A percentile compares a stretch with the other conserved stretches of the same genome.
Conservation (phyloP, 2,888 invertebrate genomes). For the Anarsia innoxiella region DNA sequence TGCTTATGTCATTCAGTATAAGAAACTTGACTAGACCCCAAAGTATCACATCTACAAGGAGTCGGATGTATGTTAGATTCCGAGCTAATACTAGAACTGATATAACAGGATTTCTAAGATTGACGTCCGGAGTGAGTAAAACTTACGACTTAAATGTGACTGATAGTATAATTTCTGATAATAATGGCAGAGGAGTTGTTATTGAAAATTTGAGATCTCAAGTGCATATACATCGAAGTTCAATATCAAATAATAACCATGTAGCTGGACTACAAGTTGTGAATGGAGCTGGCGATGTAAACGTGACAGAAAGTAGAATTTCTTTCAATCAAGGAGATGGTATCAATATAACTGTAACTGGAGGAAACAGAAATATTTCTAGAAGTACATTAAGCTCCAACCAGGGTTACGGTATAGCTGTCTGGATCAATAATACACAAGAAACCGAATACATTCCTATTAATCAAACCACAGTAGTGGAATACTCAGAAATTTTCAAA, state of each 20-base stretch:
- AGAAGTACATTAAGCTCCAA: slow-evolving; percentile 90
- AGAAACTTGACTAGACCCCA: slow-evolving; percentile 92
- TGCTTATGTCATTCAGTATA: slow-evolving; percentile 82
- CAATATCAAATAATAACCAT: slow-evolving; percentile 90
- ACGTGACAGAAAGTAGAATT: slow-evolving; percentile 92
- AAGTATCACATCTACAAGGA: slow-evolving; percentile 87
- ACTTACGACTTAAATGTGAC: slow-evolving; percentile 92
- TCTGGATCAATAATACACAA: slow-evolving; percentile 91
- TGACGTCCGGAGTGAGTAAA: slow-evolving; percentile 85
- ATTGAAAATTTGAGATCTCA: slow-evolving; percentile 93
- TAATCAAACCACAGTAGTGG: slow-evolving; percentile 90
- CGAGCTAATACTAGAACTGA: slow-evolving; percentile 82
- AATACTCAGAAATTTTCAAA: slow-evolving; percentile 89
- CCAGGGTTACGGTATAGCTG: slow-evolving; percentile 89
- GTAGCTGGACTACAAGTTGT: slow-evolving; percentile 93
- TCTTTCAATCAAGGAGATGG: slow-evolving; percentile 96
- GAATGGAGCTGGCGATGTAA: slow-evolving; percentile 94
- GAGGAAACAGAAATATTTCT: slow-evolving; percentile 95
- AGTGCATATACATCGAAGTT: slow-evolving; percentile 87
- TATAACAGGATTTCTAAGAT: slow-evolving; percentile 84
- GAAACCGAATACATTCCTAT: slow-evolving; percentile 85
- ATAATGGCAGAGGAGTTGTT: slow-evolving; percentile 96
- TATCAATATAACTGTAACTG: slow-evolving; percentile 95
- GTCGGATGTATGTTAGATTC: slow-evolving; percentile 87
- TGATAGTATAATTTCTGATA: slow-evolving; percentile 88